Percentiles rank a stretch among this genome's conserved stretches.
phyloP scores from a whole-genome alignment of 2,113 vertebrate species.

The Macrotis lagotis region DNA sequence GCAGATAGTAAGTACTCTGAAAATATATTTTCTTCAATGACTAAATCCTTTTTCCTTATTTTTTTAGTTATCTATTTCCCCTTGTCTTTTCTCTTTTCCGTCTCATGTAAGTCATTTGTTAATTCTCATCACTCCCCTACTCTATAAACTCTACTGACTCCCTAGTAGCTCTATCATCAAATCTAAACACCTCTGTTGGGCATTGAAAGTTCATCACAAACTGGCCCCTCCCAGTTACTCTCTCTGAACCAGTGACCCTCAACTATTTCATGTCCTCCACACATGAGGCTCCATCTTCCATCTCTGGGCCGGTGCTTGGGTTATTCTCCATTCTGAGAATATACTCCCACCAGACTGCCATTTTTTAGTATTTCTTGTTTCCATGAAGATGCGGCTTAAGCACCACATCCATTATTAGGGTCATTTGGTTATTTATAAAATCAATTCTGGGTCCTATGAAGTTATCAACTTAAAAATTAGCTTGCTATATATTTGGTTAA shows the following conservation, averaged over 20 bases:
- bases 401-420: too few relatives aligned
- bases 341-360: not conserved
- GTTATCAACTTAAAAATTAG: too few relatives aligned
- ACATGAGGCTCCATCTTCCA: not conserved
- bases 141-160: not conserved
- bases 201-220: not conserved
- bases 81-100: not conserved
- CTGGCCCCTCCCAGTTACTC: not conserved
- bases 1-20: not conserved
- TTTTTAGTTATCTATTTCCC: not conserved
- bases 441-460: too few relatives aligned
- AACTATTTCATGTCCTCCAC: not conserved
- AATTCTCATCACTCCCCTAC: not conserved
- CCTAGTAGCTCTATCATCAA: not conserved
- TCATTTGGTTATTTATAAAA: too few relatives aligned
- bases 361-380: not conserved
- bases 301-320: too few relatives aligned
- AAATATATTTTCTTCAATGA: not conserved
- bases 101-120: not conserved
- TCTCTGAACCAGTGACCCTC: not conserved
- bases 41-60: not conserved
- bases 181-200: not conserved
- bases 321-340: not conserved
- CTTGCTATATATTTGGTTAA: too few relatives aligned
- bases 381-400: not conserved